A percentile compares a stretch with the other conserved stretches of the same genome.
These are phyloP conservation scores for Pseudopodoces humilis DNA, from an alignment of 2,113 vertebrate species.

Conservation along the genomic window DNA sequence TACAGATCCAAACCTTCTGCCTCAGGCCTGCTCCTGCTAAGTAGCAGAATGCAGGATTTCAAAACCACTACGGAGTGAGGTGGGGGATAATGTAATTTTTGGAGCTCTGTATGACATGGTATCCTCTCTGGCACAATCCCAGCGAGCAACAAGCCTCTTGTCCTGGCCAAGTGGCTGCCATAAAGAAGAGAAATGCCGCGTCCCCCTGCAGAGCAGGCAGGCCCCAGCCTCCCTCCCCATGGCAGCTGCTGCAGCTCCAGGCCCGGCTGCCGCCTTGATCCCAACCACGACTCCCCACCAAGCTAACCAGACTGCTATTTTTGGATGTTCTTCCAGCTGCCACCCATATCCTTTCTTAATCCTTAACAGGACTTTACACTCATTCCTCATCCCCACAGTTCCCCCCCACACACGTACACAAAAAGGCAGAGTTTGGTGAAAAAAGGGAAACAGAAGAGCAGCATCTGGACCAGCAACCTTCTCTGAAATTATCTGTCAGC, in stretches of 20 bases:
- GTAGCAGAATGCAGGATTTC: neutral
- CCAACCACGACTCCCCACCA: neutral
- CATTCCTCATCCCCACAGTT: neutral
- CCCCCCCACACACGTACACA: neutral
- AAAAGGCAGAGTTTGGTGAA: neutral
- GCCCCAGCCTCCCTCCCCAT: neutral
- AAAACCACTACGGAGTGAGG: neutral
- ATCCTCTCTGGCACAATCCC: neutral
- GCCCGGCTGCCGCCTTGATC: neutral
- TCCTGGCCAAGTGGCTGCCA: neutral
- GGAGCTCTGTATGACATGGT: neutral
- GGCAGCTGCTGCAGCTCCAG: neutral
- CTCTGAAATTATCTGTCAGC: neutral
- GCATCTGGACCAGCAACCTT: neutral
- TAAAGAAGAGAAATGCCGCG: neutral
- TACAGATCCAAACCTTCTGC: neutral
- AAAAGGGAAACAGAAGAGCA: neutral
- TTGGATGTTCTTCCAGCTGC: constrained; percentile 32
- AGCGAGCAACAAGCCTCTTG: neutral
- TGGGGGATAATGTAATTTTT: neutral
- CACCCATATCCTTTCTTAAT: constrained; percentile 1
- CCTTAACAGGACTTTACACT: neutral
- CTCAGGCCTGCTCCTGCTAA: neutral
- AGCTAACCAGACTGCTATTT: neutral
- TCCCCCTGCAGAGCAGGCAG: neutral